phyloP scores from a whole-genome alignment of 2,888 invertebrate species.

The Lapara coniferarum region DNA sequence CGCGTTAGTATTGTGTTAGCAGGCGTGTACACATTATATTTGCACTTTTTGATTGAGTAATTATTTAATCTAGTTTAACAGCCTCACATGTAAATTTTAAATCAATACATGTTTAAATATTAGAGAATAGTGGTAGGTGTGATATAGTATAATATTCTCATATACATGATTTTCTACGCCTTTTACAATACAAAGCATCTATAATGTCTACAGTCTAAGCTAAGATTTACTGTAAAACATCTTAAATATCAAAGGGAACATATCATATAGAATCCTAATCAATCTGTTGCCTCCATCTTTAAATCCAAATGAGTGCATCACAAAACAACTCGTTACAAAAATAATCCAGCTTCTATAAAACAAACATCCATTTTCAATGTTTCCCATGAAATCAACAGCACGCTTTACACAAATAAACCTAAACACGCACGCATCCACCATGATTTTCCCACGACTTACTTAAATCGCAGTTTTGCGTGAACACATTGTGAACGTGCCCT shows the following conservation, averaged over 20 bases:
- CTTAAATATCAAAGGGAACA: background rate
- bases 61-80: too few relatives aligned
- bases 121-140: too few relatives aligned
- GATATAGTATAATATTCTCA: too few relatives aligned
- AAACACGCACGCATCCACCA: conserved; percentile 33
- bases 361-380: conserved; percentile 38
- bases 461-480: conserved; percentile 31
- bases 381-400: conserved; percentile 57
- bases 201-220: too few relatives aligned
- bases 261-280: background rate
- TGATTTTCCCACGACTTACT: conserved; percentile 39
- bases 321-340: conserved; percentile 5
- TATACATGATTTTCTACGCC: too few relatives aligned
- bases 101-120: too few relatives aligned
- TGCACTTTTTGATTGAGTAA: too few relatives aligned
- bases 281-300: conserved; percentile 16
- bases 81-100: too few relatives aligned
- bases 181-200: too few relatives aligned
- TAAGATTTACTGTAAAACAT: too few relatives aligned
- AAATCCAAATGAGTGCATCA: conserved; percentile 14
- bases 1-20: background rate
- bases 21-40: background rate
- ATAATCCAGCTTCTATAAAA: conserved; percentile 33
- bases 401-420: conserved; percentile 40
- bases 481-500: conserved; percentile 34